phyloP scores from a whole-genome alignment of 2,113 vertebrate species.

The Anhinga anhinga region DNA sequence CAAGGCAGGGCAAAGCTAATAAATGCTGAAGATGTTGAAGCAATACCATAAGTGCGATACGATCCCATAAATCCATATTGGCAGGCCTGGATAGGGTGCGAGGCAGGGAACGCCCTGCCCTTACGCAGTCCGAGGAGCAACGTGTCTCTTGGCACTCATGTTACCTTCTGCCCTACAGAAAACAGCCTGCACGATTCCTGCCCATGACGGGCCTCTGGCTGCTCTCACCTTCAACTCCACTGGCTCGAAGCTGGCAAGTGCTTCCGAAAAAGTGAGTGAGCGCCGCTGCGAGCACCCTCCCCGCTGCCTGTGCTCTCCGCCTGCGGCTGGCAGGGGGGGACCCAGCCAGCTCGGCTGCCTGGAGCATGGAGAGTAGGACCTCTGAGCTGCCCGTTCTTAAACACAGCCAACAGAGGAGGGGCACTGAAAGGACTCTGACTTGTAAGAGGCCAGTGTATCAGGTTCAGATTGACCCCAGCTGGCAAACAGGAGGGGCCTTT shows the following conservation, averaged over 20 bases:
- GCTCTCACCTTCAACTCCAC: conserved; percentile 88
- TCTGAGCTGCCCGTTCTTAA: neutral
- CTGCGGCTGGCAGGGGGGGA: neutral
- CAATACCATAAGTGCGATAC: fast-evolving
- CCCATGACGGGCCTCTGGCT: conserved; percentile 88
- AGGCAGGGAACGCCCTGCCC: neutral
- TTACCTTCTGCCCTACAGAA: conserved; percentile 72
- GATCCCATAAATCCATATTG: fast-evolving
- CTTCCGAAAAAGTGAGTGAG: conserved; percentile 86
- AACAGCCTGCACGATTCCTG: conserved; percentile 84
- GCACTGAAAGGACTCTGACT: neutral
- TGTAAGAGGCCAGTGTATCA: fast-evolving
- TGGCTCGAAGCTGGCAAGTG: conserved; percentile 88
- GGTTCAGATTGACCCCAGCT: neutral
- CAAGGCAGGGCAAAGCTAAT: neutral
- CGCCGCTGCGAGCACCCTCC: neutral
- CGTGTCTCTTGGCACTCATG: neutral
- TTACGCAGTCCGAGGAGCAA: neutral
- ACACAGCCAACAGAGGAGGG: neutral
- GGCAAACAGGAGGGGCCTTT: neutral
- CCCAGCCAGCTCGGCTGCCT: neutral
- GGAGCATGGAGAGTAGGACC: neutral
- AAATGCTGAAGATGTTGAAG: neutral
- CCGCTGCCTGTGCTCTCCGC: neutral
- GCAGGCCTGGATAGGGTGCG: neutral